Evolutionary conservation across 2,888 invertebrate genomes (phyloP), one percentile per base, ranked within the genome.

Genomic region (Drosophila anomalata): DNA sequence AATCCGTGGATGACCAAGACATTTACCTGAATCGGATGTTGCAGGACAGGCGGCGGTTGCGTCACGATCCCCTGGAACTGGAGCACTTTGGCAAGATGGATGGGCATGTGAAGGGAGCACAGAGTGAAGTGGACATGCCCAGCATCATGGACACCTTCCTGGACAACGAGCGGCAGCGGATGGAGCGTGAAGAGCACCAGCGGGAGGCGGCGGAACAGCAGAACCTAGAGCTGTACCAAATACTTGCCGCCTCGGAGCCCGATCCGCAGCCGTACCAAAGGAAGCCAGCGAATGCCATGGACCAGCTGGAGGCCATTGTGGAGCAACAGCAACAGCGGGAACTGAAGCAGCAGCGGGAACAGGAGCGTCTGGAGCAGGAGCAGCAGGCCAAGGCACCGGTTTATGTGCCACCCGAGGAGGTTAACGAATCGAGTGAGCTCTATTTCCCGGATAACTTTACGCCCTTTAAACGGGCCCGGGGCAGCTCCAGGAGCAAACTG

Each of bases 221-320:
- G 31, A 90, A 90, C 2, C 71, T 90, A 54, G 90, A 91, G 69
- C 81, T 91, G 39, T 88, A 89, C 65, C 90, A 91, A 56, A 90
- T 92, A 67, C 75, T 91, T 60, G 89, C 90, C 26, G 90, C 71
- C n/a, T 90, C 90, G 0, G 90, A 90, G 61, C 90, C 90, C n/a
- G 90, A 90, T 81, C 90, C 90, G 0, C 87, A 90, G 60, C 90
- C 90, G 0, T 90, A 77, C 52, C 84, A 90, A 50, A 83, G 90
- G n/a, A 89, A 87, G 17, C 66, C 73, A 17, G 59, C 72, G 24
- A 77, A 70, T 67, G 72, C 81, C 53, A 81, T 80, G 72, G 89
- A 88, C 48, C 62, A 83, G 36, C 71, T 89, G 20, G 80, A 85
- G 56, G 76, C 79, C 1, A 76, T 85, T 24, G 75, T 78, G 2